phyloP scores from a whole-genome alignment of 2,113 vertebrate species.

The Cyphomyrus plagiostoma region DNA sequence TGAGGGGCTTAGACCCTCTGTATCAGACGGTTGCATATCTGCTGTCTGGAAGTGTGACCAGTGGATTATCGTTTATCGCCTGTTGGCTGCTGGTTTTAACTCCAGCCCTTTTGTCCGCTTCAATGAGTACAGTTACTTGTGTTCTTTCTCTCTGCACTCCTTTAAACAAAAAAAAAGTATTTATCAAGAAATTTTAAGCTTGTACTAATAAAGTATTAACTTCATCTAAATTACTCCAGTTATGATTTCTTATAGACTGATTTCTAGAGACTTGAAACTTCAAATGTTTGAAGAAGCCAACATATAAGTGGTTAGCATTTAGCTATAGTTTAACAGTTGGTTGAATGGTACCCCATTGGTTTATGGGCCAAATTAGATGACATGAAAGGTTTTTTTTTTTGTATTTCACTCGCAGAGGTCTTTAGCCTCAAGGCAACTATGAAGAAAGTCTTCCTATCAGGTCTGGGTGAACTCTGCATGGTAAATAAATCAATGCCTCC shows the following conservation, averaged over 20 bases:
- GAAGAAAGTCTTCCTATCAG: not conserved
- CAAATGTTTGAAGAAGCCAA: not conserved
- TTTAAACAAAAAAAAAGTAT: not conserved
- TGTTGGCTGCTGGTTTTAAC: not conserved
- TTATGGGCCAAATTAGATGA: not conserved
- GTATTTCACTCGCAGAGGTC: not conserved
- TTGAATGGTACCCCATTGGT: not conserved
- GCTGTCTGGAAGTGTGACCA: not conserved
- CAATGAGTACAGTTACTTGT: not conserved
- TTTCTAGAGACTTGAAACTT: not conserved
- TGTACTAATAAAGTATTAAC: not conserved
- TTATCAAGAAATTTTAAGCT: not conserved
- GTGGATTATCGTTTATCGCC: not conserved
- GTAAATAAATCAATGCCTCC: not conserved
- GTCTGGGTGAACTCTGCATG: not conserved
- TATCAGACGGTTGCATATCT: not conserved
- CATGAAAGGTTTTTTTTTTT: not conserved
- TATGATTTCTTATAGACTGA: not conserved
- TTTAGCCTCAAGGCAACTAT: not conserved
- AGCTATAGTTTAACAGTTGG: not conserved
- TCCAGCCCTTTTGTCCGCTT: not conserved
- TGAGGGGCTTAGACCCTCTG: not conserved
- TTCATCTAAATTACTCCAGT: no score
- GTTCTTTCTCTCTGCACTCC: not conserved
- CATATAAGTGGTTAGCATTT: not conserved